Base-by-base conservation (phyloP, 2,113 vertebrate genomes). In the Neolamprologus variostigma region DNA sequence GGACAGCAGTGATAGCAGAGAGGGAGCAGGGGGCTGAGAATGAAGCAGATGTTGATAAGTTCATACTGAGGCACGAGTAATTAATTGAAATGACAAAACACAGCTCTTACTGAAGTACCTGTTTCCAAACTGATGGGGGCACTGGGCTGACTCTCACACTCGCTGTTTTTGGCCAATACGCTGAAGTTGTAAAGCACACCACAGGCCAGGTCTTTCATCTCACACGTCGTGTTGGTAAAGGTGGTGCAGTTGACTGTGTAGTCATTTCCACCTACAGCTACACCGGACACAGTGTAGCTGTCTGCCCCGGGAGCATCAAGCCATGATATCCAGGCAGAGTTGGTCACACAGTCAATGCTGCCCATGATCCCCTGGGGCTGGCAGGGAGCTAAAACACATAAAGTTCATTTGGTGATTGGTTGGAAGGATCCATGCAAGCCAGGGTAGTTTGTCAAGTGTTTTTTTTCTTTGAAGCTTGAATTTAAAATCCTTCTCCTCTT, bases 241-340 rank as follows among this genome's bases (percentile, higher is more conserved):
- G 93, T 88, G 85, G 81, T 93, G 88, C 96, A 97, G 40, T 91
- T 94, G 51, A 79, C 85, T 16, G 6, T 85, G 14, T 89, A 26
- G 31, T 80, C 71, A 3, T 85, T 83, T 33, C 21, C 66, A 8
- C 93, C 94, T 9, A 83, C 76, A 37, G 95, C 95, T 9, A 83
- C 81, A 42, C 95, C 95, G 3, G 81, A 83, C 80, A 95, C 96
- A 2, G 76, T 87, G 94, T 96, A 96, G 35, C 78, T 42, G 23
- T 93, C 83, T 0, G 92, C 92, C 8, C 95, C 95, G 0, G 21
- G 11, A 68, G 88, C 81, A 2, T 86, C 5, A 4, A 94, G 33
- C 96, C 96, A 97, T 4, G 91, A 90, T 31, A 96, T 91, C 91
- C 88, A 90, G 8, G 93, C 96, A 4, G 93, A 90, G 47, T 96